Percentiles rank a stretch among this genome's conserved stretches.
phyloP scores from a whole-genome alignment of 2,888 invertebrate genomes.

The Matsumyia berberina region DNA sequence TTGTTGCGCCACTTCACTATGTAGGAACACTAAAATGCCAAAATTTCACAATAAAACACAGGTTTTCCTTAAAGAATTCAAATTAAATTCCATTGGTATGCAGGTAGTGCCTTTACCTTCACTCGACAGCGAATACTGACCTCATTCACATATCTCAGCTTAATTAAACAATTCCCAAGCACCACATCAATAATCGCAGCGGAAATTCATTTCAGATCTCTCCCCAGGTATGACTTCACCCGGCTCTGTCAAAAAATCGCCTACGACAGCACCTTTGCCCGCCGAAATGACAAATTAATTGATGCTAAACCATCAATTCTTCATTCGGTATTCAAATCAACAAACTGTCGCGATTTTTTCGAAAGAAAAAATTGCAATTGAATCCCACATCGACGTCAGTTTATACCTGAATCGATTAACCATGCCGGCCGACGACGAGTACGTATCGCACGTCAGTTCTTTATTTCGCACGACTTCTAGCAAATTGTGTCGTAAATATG shows the following conservation, averaged over 20 bases:
- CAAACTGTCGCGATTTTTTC: conserved; percentile 34
- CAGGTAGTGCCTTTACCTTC: conserved; percentile 33
- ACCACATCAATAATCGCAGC: conserved; percentile 31
- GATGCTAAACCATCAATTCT: conserved; percentile 26
- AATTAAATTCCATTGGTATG: neutral
- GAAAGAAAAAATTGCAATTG: conserved; percentile 24
- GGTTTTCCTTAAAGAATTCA: conserved; percentile 9
- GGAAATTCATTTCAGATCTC: conserved; percentile 39
- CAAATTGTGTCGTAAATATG: conserved; percentile 43
- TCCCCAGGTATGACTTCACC: conserved; percentile 31
- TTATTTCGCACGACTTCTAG: conserved; percentile 36
- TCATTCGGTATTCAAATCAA: conserved; percentile 51
- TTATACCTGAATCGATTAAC: conserved; percentile 23
- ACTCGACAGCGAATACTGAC: conserved; percentile 36
- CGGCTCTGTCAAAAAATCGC: conserved; percentile 22
- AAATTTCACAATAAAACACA: neutral
- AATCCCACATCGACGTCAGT: conserved; percentile 29
- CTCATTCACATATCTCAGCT: conserved; percentile 37
- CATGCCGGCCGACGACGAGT: neutral
- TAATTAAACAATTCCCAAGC: conserved; percentile 40
- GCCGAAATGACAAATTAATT: conserved; percentile 23
- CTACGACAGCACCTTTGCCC: conserved; percentile 14
- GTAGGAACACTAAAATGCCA: neutral
- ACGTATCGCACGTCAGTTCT: conserved; percentile 11
- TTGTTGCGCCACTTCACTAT: too few species aligned